Conservation (phyloP, 2,797 vertebrate genomes). For the Arremon brunneinucha region DNA sequence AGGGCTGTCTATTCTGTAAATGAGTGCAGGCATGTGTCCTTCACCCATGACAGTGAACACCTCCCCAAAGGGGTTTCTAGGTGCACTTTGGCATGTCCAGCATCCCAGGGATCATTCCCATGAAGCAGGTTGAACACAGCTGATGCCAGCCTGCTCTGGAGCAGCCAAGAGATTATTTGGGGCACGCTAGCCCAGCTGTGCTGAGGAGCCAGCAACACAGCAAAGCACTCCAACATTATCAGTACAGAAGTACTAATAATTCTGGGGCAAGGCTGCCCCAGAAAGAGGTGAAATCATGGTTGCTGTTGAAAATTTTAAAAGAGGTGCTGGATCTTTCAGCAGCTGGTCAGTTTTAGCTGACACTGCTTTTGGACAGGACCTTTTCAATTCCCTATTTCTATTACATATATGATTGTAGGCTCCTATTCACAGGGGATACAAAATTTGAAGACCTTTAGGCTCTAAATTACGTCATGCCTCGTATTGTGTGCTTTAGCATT, state of each 20-base stretch:
- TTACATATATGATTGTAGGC: not conserved
- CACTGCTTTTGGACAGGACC: not conserved
- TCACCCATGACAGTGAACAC: not conserved
- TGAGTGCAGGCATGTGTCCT: not conserved
- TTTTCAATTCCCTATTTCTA: not conserved
- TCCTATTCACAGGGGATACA: not conserved
- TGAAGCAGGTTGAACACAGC: not conserved
- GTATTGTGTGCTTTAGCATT: not conserved
- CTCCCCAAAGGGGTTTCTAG: not conserved
- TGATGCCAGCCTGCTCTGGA: not conserved
- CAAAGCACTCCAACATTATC: not conserved
- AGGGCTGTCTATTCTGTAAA: not conserved
- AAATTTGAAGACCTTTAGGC: not conserved
- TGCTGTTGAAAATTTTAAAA: not conserved
- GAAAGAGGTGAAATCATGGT: not conserved
- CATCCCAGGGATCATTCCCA: not conserved
- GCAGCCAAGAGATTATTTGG: not conserved
- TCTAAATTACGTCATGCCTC: not conserved
- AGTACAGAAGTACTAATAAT: not conserved
- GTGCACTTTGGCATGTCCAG: not conserved
- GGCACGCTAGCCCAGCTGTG: not conserved
- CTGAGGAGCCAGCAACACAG: not conserved
- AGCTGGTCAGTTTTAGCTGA: not conserved
- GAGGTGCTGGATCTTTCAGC: not conserved
- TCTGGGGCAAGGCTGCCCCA: not conserved